Evolutionary conservation across 2,113 vertebrate genomes (phyloP), one percentile per base, ranked within the genome.

Genomic region (Corvus hawaiiensis): DNA sequence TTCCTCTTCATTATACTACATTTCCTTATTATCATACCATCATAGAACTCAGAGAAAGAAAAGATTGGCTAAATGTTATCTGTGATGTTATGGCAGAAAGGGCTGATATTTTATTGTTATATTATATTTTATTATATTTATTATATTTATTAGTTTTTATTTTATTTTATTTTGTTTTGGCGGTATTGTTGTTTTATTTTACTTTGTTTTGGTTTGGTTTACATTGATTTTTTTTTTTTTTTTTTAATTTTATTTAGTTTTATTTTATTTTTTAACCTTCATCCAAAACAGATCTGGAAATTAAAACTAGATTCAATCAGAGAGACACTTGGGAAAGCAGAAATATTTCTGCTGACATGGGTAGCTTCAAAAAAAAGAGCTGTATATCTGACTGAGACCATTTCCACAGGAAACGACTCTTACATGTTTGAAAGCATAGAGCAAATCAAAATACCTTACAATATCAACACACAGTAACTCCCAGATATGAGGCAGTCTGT

Each of bases 381-480:
- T 41, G 2, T 12, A 28, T 43, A 6, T 8, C 3, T 79, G 16
- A 28, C 15, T 39, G 10, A 41, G 37, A 80, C 2, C 11, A 35
- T 49, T 68, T 84, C 17, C 19, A 56, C 5, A 58, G 3, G 24
- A 68, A 73, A 46, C 0, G 11, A 1, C 4, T 33, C 6, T 68
- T 41, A 22, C 3, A 23, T 1, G 0, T 58, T 43, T 16, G 23
- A n/a, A 37, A 16, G 3, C 4, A 11, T 2, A 89, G 33, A 83
- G 52, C 2, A 73, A 74, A 9, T 16, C 2, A 67, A 72, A 63
- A 1, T 55, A 46, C 7, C 3, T 22, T n/a, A 19, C 11, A 22
- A 16, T 0, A 51, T 3, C 16, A 72, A 7, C 6, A 37, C 9
- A 33, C 0, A 6, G 5, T 39, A 54, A 23, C 3, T 64, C 33